Conservation (phyloP, 23 tunicate species). For the Trididemnum clinides region DNA sequence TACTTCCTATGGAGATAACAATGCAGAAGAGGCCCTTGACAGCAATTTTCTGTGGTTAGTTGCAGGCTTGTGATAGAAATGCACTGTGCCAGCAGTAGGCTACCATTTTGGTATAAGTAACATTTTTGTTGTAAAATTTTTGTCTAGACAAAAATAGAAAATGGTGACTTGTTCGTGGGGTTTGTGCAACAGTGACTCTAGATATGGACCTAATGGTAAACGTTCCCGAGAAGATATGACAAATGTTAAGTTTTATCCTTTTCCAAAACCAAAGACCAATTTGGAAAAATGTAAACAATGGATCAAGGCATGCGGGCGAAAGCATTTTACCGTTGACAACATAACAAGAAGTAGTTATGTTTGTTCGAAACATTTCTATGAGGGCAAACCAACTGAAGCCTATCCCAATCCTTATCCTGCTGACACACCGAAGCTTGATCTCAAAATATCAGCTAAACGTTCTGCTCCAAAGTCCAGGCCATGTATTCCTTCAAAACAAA, state of each 20-base stretch:
- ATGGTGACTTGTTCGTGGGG: slow-evolving; percentile 7
- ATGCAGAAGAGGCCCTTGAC: too few species aligned
- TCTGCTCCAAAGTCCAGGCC: not conserved
- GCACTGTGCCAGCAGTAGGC: too few species aligned
- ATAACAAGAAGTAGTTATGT: not conserved
- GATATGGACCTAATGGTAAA: not conserved
- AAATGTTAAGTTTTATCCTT: not conserved
- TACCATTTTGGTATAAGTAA: too few species aligned
- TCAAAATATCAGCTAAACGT: not conserved
- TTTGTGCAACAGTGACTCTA: slow-evolving; percentile 24
- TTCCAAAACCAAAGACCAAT: slow-evolving; percentile 4
- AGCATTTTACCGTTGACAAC: not conserved
- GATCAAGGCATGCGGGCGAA: slow-evolving; percentile 8
- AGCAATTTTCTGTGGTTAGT: too few species aligned
- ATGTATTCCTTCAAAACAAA: not conserved
- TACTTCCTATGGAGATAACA: too few species aligned
- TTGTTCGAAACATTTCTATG: slow-evolving; percentile 20
- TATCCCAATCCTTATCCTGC: slow-evolving; percentile 10
- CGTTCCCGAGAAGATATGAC: too few species aligned
- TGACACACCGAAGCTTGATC: not conserved
- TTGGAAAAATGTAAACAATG: not conserved
- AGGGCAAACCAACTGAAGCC: not conserved
- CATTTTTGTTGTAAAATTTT: too few species aligned
- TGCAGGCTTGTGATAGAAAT: too few species aligned
- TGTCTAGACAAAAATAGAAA: too few species aligned